Evolutionary conservation across 2,113 vertebrate species (phyloP).

Genomic region (Corythornis madagascariensis): DNA sequence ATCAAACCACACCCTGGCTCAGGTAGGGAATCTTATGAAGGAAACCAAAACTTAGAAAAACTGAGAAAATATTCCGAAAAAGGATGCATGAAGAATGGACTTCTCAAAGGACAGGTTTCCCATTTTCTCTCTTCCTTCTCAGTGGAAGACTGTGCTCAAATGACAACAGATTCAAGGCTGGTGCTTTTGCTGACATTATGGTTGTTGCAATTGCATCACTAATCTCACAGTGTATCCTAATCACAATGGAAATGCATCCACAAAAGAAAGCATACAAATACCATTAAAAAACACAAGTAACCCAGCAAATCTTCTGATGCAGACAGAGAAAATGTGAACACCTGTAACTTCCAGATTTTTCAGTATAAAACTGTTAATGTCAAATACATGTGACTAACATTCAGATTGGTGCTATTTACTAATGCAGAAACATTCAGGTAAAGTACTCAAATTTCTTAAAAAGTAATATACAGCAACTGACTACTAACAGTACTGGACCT

Average conservation of each 20-base stretch:
- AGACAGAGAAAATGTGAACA: background rate
- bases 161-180: background rate
- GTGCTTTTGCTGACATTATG: background rate
- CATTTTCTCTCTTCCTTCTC: background rate
- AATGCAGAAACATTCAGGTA: conserved; percentile 20
- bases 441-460: conserved; percentile 31
- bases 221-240: background rate
- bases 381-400: background rate
- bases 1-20: background rate
- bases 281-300: background rate
- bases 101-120: background rate
- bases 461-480: conserved; percentile 8
- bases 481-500: background rate
- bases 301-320: background rate
- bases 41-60: background rate
- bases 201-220: background rate
- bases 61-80: background rate
- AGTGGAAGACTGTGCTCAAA: background rate
- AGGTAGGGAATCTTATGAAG: background rate
- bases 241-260: rapidly evolving
- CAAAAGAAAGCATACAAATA: background rate
- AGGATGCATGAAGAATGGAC: background rate
- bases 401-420: background rate
- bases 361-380: background rate
- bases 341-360: background rate